Base-by-base conservation (phyloP, 92 coral and sea anemone species). In the Siderastrea siderea region DNA sequence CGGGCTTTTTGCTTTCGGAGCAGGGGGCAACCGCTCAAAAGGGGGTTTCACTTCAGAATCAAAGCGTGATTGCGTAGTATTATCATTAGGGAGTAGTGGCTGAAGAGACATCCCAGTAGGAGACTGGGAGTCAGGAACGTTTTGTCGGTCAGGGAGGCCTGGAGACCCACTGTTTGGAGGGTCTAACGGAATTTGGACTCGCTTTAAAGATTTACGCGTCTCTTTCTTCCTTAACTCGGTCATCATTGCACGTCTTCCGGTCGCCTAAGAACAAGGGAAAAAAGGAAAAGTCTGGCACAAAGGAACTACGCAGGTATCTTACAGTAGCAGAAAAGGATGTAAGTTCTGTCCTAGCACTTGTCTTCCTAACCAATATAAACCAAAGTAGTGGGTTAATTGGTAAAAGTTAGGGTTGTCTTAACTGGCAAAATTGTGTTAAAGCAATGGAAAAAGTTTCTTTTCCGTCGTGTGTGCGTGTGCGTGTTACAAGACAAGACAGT, bases 151-250 rank as follows among this genome's bases (percentile, higher is more conserved):
- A 11, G 94, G 90, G 49, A 85, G 85, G 26, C 53, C 60, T 19
- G 93, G 93, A 0, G 86, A 77, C 6, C 86, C 92, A 53, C 86
- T 93, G 43, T 78, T 81, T 11, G 89, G 89, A 17, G 84, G 94
- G 49, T 61, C 69, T 10, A 61, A 71, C 54, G 61, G 83, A 10
- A 87, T 51, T 7, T 85, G 65, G n/a, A 93, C 92, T 70, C 79
- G 84, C 89, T 95, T 92, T 51, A 96, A 90, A 4, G 99, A 96
- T 68, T 89, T 91, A 8, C 98, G 93, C 1, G 96, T 87, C 84
- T 94, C 97, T 54, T 92, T 93, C 58, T 93, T 96, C 26, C 96
- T 74, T 48, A 96, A 90, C 68, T 96, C 99, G 19, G 84, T 92
- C 89, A 94, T 80, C 54, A 96, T 84, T 16, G 89, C 84, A 74